Base-by-base conservation (phyloP, 2,113 vertebrate species). In the Mormoops blainvillei region DNA sequence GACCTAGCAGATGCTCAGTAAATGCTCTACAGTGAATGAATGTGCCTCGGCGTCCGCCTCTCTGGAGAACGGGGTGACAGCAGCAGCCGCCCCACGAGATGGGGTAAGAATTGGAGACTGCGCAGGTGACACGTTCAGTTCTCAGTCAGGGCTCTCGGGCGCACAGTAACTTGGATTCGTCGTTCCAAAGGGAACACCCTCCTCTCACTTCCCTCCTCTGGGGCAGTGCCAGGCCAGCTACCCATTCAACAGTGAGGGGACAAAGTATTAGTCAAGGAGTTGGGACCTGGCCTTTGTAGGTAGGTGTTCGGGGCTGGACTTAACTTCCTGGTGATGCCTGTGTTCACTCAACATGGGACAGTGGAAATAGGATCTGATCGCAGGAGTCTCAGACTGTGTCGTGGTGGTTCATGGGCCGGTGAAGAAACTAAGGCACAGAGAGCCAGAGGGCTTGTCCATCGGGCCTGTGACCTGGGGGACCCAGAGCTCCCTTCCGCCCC, bases 331-430 rank as follows among this genome's bases (percentile, higher is more conserved):
- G 41, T 11, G 38, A 12, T 0, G 65, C 22, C 45, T 41, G 5
- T 33, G 89, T 38, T 33, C 22, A 28, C 52, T 56, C 14, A 15
- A 28, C 2, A 13, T 0, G 4, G 4, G 1, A 41, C 20, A 0
- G 13, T 10, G 31, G 33, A 80, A 45, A 20, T 41, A 5, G 43
- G 45, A 33, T n/a, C 81, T 22, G 36, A 22, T 8, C 36, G 4
- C 33, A 10, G 38, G 70, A 28, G 36, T n/a, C 70, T 36, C 54
- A 52, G 36, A 18, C 31, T 12, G 5, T 16, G 43, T 28, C 3
- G 0, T 54, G 74, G 67, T 41, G 38, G 24, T 20, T 26, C 19
- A 0, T 45, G 73, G 65, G 58, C 28, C 36, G 45, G 36, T 31
- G 65, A 18, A 77, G 38, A 78, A 73, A 41, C 13, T 0, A 31